A percentile compares a stretch with the other conserved stretches of the same genome.
Conservation (phyloP, 2,113 vertebrate species). For the Nesoenas mayeri region DNA sequence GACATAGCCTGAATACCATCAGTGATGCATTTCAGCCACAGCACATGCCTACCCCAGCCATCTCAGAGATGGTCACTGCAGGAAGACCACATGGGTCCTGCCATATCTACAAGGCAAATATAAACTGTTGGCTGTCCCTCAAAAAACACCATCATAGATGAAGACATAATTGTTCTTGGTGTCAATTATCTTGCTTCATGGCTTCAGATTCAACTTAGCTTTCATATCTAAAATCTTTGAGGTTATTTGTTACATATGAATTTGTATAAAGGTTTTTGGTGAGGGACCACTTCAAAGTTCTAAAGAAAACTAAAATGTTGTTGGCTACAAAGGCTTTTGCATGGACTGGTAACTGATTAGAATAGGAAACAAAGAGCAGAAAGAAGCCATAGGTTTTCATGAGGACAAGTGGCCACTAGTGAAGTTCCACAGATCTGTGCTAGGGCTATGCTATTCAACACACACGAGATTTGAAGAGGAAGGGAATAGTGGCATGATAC, state of each 20-base stretch:
- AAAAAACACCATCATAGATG: not conserved
- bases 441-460: not conserved
- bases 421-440: not conserved
- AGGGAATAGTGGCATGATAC: not conserved
- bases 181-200: not conserved
- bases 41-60: not conserved
- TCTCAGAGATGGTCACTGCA: not conserved
- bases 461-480: not conserved
- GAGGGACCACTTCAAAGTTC: not conserved
- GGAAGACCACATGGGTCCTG: not conserved
- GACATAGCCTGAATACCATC: fast-evolving
- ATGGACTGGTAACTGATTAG: not conserved
- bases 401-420: not conserved
- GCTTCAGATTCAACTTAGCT: not conserved
- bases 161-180: not conserved
- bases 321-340: not conserved
- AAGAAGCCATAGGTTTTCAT: not conserved
- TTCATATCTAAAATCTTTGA: not conserved
- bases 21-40: not conserved
- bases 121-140: not conserved
- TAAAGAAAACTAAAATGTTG: not conserved
- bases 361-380: not conserved
- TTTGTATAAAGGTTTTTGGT: not conserved
- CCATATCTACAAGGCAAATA: not conserved
- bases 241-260: not conserved